A percentile compares a stretch with the other conserved stretches of the same genome.
These are phyloP conservation scores for Mimas tiliae DNA, from an alignment of 2,888 invertebrate genomes.

Conservation along the genomic window DNA sequence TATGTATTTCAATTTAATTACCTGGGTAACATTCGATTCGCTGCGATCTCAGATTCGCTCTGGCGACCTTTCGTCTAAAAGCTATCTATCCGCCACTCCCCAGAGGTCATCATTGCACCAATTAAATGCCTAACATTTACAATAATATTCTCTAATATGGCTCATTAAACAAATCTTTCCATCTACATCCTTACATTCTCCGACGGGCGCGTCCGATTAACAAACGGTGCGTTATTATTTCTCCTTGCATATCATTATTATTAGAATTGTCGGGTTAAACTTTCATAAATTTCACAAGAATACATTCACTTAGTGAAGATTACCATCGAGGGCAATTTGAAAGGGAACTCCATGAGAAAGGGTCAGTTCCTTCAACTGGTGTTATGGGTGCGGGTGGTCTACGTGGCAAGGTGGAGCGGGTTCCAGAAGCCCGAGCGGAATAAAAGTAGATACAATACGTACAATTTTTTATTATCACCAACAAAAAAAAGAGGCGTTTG, in stretches of 20 bases:
- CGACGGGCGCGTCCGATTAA: not conserved
- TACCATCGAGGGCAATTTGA: slow-evolving; percentile 72
- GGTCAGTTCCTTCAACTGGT: slow-evolving; percentile 65
- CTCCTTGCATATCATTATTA: slow-evolving; percentile 49
- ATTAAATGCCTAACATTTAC: not conserved
- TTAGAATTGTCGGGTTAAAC: slow-evolving; percentile 44
- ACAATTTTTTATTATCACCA: too few species aligned
- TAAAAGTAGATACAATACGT: too few species aligned
- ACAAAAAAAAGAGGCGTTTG: too few species aligned
- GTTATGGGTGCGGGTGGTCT: slow-evolving; percentile 32
- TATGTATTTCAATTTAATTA: too few species aligned
- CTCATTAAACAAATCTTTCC: not conserved
- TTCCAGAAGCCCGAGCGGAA: not conserved
- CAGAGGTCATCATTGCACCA: slow-evolving; percentile 1
- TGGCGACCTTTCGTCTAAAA: too few species aligned
- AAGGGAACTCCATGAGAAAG: slow-evolving; percentile 67
- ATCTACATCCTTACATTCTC: not conserved
- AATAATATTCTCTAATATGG: not conserved
- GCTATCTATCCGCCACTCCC: not conserved
- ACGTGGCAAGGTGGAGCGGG: slow-evolving; percentile 38
- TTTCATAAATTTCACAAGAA: slow-evolving; percentile 70
- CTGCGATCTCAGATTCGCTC: too few species aligned
- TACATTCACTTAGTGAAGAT: slow-evolving; percentile 74
- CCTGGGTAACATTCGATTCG: too few species aligned
- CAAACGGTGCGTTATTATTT: slow-evolving; percentile 7